phyloP scores from a whole-genome alignment of 1,140 invertebrate genomes.

The Macrotrachela quadricornifera region DNA sequence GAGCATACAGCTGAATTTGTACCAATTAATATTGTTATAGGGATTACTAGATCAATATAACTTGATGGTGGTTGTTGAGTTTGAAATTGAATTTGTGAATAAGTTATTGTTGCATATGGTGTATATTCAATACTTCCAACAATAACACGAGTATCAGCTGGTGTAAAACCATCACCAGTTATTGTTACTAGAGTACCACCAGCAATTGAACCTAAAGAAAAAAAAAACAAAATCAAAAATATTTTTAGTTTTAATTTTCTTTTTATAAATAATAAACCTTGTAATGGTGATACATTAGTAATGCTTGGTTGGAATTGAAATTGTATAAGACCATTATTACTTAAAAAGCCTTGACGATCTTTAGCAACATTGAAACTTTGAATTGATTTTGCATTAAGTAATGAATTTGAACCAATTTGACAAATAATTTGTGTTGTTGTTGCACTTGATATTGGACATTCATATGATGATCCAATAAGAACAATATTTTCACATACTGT shows the following conservation, averaged over 20 bases:
- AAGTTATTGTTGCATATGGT: background rate
- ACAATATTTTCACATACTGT: conserved; percentile 11
- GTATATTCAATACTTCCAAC: conserved; percentile 12
- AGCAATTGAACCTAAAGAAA: background rate
- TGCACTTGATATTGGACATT: conserved; percentile 10
- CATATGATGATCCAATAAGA: conserved; percentile 10
- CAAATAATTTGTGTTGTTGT: conserved; percentile 9
- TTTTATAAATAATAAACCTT: no score
- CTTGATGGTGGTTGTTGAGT: background rate
- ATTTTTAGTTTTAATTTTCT: no score
- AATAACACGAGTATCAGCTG: conserved; percentile 9
- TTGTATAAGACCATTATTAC: no score
- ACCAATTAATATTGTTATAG: background rate
- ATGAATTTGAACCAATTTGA: conserved; percentile 1
- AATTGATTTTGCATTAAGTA: background rate
- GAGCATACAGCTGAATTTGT: background rate
- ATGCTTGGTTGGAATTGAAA: no score
- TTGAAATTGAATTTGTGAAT: background rate
- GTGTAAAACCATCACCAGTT: conserved; percentile 15
- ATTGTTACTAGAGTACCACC: conserved; percentile 14
- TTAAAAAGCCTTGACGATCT: no score
- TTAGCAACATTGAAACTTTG: no score
- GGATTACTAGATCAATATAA: no score
- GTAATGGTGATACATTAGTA: no score
- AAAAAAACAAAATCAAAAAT: conserved; percentile 10